A percentile compares a stretch with the other conserved stretches of the same genome.
Conservation (phyloP, 2,888 invertebrate species). For the Antitype chi region DNA sequence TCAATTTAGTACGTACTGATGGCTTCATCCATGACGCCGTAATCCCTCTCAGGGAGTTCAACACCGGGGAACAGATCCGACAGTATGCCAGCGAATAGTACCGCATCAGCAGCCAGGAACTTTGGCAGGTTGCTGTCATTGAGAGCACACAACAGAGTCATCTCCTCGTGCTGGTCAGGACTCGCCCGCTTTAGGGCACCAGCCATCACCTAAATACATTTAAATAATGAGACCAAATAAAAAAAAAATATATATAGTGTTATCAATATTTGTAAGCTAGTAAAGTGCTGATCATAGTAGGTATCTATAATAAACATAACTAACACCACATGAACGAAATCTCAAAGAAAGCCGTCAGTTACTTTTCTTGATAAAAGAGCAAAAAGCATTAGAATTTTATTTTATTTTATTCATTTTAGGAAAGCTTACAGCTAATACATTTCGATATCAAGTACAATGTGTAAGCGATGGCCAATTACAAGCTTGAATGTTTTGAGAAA, state of each 20-base stretch:
- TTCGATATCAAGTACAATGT: too few species aligned
- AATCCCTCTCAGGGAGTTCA: constrained; percentile 94
- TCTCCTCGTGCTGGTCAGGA: constrained; percentile 96
- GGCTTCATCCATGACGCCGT: constrained; percentile 93
- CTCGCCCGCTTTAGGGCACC: constrained; percentile 96
- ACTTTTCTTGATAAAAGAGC: not conserved
- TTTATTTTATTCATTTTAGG: too few species aligned
- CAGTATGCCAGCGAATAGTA: constrained; percentile 96
- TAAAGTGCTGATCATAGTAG: not conserved
- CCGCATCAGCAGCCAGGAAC: constrained; percentile 95
- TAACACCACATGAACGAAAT: not conserved
- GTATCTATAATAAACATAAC: not conserved
- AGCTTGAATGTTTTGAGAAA: not conserved
- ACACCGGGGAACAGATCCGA: constrained; percentile 97
- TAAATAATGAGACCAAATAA: not conserved
- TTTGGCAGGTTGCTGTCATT: constrained; percentile 98
- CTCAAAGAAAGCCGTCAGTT: not conserved
- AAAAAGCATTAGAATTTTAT: not conserved
- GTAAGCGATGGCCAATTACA: too few species aligned
- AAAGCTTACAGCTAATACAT: too few species aligned
- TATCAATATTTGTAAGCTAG: too few species aligned
- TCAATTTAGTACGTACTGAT: constrained; percentile 83
- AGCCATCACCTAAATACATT: constrained; percentile 93
- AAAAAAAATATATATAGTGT: not conserved
- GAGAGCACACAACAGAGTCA: constrained; percentile 95